Percentiles rank a stretch among this genome's conserved stretches.
Conservation (phyloP, 2,113 vertebrate genomes). For the Percopsis transmontana region DNA sequence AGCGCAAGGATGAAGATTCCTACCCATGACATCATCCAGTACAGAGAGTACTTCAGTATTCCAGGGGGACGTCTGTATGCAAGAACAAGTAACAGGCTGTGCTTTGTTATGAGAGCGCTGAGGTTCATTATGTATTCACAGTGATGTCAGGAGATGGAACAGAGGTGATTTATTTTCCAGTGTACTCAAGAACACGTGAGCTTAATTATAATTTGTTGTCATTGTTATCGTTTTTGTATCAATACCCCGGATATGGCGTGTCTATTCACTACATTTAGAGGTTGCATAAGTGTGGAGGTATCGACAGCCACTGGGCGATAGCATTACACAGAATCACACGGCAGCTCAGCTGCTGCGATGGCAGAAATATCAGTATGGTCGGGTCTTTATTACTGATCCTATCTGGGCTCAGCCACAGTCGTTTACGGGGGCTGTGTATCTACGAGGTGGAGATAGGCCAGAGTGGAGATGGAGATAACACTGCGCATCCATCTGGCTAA, state of each 20-base stretch:
- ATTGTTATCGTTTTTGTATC: too few species aligned
- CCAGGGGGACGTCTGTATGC: background rate
- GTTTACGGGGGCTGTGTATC: slow-evolving; percentile 36
- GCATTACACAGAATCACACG: slow-evolving; percentile 13
- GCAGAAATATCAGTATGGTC: slow-evolving; percentile 41
- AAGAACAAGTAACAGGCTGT: background rate
- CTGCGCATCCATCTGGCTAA: slow-evolving; percentile 69
- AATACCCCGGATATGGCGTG: background rate
- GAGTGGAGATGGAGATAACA: slow-evolving; percentile 55
- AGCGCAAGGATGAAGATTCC: background rate
- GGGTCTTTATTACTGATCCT: slow-evolving; percentile 57
- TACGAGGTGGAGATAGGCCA: slow-evolving; percentile 44
- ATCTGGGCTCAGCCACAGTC: slow-evolving; percentile 28
- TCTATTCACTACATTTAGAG: background rate
- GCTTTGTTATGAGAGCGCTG: background rate
- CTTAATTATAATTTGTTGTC: too few species aligned
- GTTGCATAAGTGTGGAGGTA: slow-evolving; percentile 12
- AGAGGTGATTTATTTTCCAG: background rate
- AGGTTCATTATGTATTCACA: background rate
- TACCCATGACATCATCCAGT: background rate
- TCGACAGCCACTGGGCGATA: slow-evolving; percentile 28
- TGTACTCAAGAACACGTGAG: too few species aligned
- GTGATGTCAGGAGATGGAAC: background rate
- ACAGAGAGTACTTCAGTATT: background rate
- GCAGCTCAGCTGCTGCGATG: slow-evolving; percentile 20